Percentiles rank a stretch among this genome's conserved stretches.
Conservation (phyloP, 2,888 invertebrate species). For the Schizaphis graminum region DNA sequence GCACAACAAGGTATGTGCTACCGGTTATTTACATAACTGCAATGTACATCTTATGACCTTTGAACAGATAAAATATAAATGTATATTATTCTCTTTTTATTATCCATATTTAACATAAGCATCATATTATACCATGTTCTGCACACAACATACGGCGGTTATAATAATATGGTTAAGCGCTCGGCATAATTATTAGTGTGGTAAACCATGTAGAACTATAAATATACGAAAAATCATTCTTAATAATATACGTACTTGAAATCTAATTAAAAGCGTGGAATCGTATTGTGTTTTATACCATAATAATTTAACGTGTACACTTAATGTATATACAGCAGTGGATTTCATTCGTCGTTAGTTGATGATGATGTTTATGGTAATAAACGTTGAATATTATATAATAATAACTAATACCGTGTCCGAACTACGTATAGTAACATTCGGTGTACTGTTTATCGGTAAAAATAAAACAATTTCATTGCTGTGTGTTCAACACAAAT, state of each 20-base stretch:
- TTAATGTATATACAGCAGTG: background rate
- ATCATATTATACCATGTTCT: background rate
- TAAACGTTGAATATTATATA: background rate
- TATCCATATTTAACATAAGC: background rate
- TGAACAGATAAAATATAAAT: constrained; percentile 31
- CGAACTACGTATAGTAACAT: background rate
- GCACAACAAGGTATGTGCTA: background rate
- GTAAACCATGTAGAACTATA: constrained; percentile 22
- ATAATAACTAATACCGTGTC: background rate
- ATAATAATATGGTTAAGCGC: background rate
- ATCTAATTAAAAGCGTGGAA: constrained; percentile 8
- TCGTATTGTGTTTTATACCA: background rate
- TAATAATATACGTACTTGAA: background rate
- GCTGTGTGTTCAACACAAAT: background rate
- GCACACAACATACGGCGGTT: background rate
- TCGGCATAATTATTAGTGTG: background rate
- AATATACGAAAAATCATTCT: background rate
- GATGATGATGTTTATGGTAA: background rate
- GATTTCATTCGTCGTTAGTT: background rate
- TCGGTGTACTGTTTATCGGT: constrained; percentile 6
- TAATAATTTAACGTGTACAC: background rate
- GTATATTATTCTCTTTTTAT: background rate
- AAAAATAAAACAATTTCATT: background rate
- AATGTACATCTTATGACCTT: background rate
- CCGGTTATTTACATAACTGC: background rate